phyloP scores from a whole-genome alignment of 2,797 vertebrate species.

The Trematomus bernacchii region DNA sequence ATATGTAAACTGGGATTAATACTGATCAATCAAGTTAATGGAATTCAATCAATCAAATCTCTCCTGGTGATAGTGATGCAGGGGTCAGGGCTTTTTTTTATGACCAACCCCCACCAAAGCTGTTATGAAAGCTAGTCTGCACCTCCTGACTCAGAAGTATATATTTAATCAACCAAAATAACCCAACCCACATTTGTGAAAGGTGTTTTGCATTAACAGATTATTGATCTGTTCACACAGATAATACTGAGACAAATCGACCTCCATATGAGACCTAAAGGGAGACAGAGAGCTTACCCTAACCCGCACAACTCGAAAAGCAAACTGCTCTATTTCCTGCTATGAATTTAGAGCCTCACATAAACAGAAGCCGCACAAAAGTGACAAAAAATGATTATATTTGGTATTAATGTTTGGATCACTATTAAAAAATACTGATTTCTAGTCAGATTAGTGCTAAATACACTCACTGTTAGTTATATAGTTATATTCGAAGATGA shows the following conservation, averaged over 20 bases:
- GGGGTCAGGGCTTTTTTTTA: too few species aligned
- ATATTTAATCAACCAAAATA: too few species aligned
- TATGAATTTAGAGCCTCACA: background rate
- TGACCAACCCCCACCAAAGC: too few species aligned
- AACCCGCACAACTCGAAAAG: too few species aligned
- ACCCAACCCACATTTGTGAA: too few species aligned
- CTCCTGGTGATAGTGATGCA: too few species aligned
- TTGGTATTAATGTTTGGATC: background rate
- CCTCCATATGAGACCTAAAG: too few species aligned
- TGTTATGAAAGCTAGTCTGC: too few species aligned
- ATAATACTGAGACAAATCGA: too few species aligned
- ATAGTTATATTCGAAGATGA: background rate
- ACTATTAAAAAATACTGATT: background rate
- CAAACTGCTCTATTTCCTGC: background rate
- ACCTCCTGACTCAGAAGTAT: too few species aligned
- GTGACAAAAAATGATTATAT: background rate
- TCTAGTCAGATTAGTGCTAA: background rate
- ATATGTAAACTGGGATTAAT: background rate
- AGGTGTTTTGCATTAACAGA: too few species aligned
- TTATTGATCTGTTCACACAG: too few species aligned
- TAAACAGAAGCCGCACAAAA: background rate
- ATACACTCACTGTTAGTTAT: background rate
- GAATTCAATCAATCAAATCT: slow-evolving; percentile 18
- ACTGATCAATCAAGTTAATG: slow-evolving; percentile 6
- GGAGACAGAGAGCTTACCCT: background rate